phyloP scores from a whole-genome alignment of 2,113 vertebrate species.

The Galbula dea region DNA sequence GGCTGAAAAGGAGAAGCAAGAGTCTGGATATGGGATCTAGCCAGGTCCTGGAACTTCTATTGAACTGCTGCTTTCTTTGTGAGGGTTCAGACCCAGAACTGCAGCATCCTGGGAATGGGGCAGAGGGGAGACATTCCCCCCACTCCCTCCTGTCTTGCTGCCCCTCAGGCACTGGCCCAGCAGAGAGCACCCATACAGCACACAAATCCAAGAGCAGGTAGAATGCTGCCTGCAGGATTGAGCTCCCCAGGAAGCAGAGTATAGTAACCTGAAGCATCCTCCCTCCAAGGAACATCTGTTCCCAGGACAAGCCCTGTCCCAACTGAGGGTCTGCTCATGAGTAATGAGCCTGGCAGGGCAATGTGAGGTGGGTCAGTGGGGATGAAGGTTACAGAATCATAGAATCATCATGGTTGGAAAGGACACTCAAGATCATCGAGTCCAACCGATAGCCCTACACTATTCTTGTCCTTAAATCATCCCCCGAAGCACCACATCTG shows the following conservation, averaged over 20 bases:
- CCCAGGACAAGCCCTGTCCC: not conserved
- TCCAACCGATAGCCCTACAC: no score
- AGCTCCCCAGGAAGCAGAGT: not conserved
- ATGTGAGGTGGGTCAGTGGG: not conserved
- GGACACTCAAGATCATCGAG: no score
- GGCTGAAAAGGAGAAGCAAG: not conserved
- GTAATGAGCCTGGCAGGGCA: not conserved
- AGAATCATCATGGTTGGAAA: no score
- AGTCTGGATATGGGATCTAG: not conserved
- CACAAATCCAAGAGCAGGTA: not conserved
- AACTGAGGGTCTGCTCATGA: not conserved
- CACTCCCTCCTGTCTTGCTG: not conserved
- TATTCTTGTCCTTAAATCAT: no score
- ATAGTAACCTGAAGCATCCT: not conserved
- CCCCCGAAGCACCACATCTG: no score
- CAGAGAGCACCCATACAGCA: not conserved
- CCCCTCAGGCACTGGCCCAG: not conserved
- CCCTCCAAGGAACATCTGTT: not conserved
- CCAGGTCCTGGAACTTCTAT: not conserved
- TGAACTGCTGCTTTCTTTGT: not conserved
- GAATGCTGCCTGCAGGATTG: not conserved
- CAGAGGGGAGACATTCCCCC: not conserved
- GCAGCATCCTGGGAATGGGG: not conserved
- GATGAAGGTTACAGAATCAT: rapidly evolving
- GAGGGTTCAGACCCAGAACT: not conserved